These are phyloP conservation scores for Bubo blakistoni DNA, from an alignment of 2,113 vertebrate species.

Conservation along the genomic window DNA sequence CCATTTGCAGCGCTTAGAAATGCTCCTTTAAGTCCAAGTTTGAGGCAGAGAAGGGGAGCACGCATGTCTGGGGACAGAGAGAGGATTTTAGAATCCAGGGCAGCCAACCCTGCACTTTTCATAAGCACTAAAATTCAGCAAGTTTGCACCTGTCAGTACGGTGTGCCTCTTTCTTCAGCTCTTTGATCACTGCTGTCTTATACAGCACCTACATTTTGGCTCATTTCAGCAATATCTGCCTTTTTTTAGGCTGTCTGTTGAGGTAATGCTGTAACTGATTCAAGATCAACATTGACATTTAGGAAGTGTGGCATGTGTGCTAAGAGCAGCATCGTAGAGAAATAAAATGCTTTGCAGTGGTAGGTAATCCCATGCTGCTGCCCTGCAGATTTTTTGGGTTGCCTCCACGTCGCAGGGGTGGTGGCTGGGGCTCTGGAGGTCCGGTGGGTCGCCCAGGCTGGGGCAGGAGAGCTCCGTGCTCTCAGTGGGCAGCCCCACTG, in stretches of 20 bases:
- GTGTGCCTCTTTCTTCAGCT: neutral
- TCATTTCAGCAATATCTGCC: neutral
- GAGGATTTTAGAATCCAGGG: neutral
- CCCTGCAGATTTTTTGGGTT: neutral
- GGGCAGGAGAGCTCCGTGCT: neutral
- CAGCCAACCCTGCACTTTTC: neutral
- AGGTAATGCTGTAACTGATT: neutral
- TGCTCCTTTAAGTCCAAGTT: neutral
- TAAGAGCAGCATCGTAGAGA: neutral
- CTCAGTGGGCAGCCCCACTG: neutral
- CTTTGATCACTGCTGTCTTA: neutral
- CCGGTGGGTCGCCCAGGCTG: accelerated
- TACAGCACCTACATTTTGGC: neutral
- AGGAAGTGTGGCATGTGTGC: neutral
- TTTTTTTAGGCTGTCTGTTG: neutral
- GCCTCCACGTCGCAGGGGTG: accelerated
- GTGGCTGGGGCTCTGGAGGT: neutral
- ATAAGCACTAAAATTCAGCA: neutral
- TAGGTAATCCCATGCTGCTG: neutral
- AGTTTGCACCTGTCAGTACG: neutral
- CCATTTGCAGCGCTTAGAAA: neutral
- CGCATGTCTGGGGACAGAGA: neutral
- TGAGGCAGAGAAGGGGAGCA: neutral
- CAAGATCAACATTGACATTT: neutral
- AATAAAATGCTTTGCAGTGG: neutral